phyloP scores from a whole-genome alignment of 2,113 vertebrate species.

The Baryphthengus martii region DNA sequence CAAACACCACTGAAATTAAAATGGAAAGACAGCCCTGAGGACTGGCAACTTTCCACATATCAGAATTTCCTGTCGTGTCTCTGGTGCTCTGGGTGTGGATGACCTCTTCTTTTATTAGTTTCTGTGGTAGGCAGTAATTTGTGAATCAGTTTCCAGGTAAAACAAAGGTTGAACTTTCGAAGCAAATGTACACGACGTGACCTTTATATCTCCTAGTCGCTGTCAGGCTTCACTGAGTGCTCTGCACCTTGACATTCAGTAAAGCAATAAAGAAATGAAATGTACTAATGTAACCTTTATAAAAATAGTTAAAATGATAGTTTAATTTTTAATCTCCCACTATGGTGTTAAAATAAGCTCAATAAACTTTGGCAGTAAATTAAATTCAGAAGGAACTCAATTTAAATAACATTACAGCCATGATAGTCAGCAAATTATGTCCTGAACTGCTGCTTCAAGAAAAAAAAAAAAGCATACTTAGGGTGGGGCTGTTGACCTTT shows the following conservation, averaged over 20 bases:
- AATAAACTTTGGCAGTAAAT: constrained; percentile 52
- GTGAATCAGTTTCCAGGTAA: constrained; percentile 28
- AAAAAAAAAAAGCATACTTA: not conserved
- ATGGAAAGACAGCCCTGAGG: not conserved
- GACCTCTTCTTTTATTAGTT: not conserved
- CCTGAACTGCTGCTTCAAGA: not conserved
- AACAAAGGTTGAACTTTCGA: constrained; percentile 40
- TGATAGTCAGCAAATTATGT: constrained; percentile 11
- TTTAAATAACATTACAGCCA: constrained; percentile 44
- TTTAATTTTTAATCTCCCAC: constrained; percentile 70
- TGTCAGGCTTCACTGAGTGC: constrained; percentile 51
- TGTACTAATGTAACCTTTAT: constrained; percentile 69
- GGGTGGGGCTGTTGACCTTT: not conserved
- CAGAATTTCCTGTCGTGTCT: not conserved
- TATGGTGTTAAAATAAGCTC: constrained; percentile 64
- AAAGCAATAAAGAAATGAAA: constrained; percentile 71
- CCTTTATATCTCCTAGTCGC: constrained; percentile 63
- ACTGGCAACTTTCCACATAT: not conserved
- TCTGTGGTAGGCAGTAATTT: constrained; percentile 37
- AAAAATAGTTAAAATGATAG: constrained; percentile 69
- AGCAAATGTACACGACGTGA: constrained; percentile 42
- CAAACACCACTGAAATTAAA: not conserved
- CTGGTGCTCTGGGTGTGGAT: not conserved
- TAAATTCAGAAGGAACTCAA: constrained; percentile 1
- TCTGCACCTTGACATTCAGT: constrained; percentile 67